phyloP scores from a whole-genome alignment of 2,888 invertebrate genomes.

The Lacanobia wlatinum region DNA sequence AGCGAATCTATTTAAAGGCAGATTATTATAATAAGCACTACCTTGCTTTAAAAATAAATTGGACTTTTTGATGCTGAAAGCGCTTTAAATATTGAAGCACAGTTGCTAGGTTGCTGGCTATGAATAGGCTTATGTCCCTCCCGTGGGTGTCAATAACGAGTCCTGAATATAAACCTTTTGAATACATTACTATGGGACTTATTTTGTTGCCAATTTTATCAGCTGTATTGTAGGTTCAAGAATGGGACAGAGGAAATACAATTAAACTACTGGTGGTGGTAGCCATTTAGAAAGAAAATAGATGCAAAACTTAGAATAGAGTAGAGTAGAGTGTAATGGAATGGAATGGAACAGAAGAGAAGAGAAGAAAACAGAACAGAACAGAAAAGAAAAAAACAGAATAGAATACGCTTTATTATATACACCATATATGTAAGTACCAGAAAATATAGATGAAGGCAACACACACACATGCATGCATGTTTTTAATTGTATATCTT shows the following conservation, averaged over 20 bases:
- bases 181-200: slow-evolving; percentile 18
- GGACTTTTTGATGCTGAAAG: slow-evolving; percentile 1
- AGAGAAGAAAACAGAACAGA: no score
- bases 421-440: no score
- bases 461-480: no score
- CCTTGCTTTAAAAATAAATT: slow-evolving; percentile 20
- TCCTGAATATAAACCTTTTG: background rate
- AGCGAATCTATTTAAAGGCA: slow-evolving; percentile 34
- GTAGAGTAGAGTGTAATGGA: no score
- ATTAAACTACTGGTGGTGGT: background rate
- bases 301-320: no score
- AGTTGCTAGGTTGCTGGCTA: background rate
- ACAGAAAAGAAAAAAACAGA: no score
- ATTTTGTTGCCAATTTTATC: background rate
- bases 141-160: background rate
- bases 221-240: background rate
- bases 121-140: slow-evolving; percentile 8
- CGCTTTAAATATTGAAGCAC: slow-evolving; percentile 22
- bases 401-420: no score
- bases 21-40: slow-evolving; percentile 36
- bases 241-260: background rate
- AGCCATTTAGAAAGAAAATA: no score
- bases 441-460: no score
- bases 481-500: no score
- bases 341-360: no score